A percentile compares a stretch with the other conserved stretches of the same genome.
Evolutionary conservation across 2,113 vertebrate species (phyloP).

Genomic region (Ochotona princeps): DNA sequence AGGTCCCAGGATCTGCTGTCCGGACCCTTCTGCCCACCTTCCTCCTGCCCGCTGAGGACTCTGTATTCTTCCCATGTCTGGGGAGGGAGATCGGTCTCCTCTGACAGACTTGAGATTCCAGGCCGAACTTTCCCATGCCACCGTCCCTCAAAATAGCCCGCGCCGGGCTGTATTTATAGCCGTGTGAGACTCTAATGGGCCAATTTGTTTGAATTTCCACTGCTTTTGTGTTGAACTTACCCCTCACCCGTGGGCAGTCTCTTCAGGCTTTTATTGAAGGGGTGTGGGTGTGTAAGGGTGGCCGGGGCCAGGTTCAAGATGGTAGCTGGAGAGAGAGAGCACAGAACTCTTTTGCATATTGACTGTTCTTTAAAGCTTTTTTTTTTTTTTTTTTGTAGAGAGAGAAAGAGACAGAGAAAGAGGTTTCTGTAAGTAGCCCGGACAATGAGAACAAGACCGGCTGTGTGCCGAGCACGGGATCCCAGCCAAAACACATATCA

Average conservation of each 20-base stretch:
- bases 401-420: constrained; percentile 86
- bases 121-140: constrained; percentile 97
- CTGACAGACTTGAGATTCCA: constrained; percentile 87
- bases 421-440: constrained; percentile 90
- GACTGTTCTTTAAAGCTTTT: constrained; percentile 87
- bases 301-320: constrained; percentile 80
- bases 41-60: constrained; percentile 43
- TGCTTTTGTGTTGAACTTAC: constrained; percentile 90
- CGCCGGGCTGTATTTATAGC: constrained; percentile 96
- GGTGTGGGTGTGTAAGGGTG: constrained; percentile 73
- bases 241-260: constrained; percentile 88
- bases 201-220: constrained; percentile 98
- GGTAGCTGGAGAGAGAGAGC: constrained; percentile 82
- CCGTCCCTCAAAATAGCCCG: constrained; percentile 92
- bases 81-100: constrained; percentile 84
- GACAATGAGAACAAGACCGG: constrained; percentile 91
- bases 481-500: constrained; percentile 91
- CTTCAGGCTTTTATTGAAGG: constrained; percentile 76
- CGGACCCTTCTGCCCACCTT: constrained; percentile 62
- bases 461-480: constrained; percentile 90
- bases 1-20: neutral
- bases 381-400: constrained; percentile 80
- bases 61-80: constrained; percentile 87
- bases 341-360: constrained; percentile 87
- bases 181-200: constrained; percentile 89